Base-by-base conservation (phyloP, 2,797 vertebrate genomes). In the Channa striata region DNA sequence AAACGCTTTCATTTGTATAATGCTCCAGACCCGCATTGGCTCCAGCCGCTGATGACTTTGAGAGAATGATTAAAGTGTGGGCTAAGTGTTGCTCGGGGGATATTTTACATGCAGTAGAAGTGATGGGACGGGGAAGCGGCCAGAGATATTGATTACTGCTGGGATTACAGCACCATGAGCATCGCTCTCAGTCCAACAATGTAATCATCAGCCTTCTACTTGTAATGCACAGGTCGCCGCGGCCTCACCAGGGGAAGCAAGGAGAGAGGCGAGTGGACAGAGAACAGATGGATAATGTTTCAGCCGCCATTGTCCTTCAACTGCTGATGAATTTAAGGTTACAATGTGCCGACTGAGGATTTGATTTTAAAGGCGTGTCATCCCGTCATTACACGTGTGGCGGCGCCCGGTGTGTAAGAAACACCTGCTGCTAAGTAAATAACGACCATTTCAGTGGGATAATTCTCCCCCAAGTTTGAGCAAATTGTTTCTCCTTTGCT, bases 121-220 rank as follows among this genome's bases (percentile, higher is more conserved):
- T 80, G 85, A 81, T 69, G 70, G 84, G 80, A 80, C 46, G 50
- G 81, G 66, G 84, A 81, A 77, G 71, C 80, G 80, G 83, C 83
- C 85, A 87, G 86, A 80, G 91, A 91, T 93, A 93, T 93, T 92
- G 92, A 95, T 94, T 94, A 91, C 92, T 91, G 88, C 87, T 92
- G 91, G 89, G 92, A 91, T 94, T 92, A 91, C 86, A 84, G 78
- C 84, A 90, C 92, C 91, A 89, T 77, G 79, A 91, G 90, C 91
- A 91, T 91, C 83, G 90, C 91, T 92, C 91, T 92, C 87, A 87
- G 86, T 91, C 83, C 91, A 87, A 91, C 90, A 89, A 91, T 92
- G 91, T 91, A 92, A 93, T 92, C 92, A 92, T 93, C 91, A 90
- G 88, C 82, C 85, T 74, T 80, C 89, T 86, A 81, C 87, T 93